Evolutionary conservation across 1,140 invertebrate species (phyloP), one percentile per base, ranked within the genome.

Genomic region (Ceratitis capitata): DNA sequence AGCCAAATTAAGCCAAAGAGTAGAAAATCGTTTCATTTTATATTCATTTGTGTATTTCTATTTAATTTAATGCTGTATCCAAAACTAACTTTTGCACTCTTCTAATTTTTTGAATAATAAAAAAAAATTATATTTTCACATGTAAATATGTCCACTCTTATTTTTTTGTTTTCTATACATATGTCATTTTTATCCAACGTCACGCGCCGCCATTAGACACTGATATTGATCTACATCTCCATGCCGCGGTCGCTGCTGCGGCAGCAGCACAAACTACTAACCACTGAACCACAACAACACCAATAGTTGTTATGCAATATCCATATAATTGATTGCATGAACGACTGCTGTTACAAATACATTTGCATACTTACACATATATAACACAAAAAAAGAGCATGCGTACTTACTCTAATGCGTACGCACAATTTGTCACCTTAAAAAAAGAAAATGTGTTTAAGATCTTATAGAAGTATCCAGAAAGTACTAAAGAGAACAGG

Each of bases 241-340:
- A 16, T 32, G 5, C 58, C 10, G 12, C 26, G 23, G 58, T 26
- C 23, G n/a, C 23, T 26, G 12, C 7, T 19, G 51, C 51, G n/a
- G 51, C 51, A 53, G 51, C 51, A 53, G 51, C n/a, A n/a, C n/a
- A n/a, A 56, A 56, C 61, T n/a, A n/a, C n/a, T 69, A 69, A 69
- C 61, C 32, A n/a, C n/a, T 0, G 14, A 69, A 56, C 5, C 16
- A 51, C 19, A 53, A 23, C 23, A n/a, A 53, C 14, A 61, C 3
- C 3, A 32, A 14, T 61, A 26, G 39, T n/a, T n/a, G n/a, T 69
- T 69, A 69, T 35, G 61, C 61, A 69, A 39, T 35, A 16, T 12
- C 61, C 12, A n/a, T n/a, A n/a, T n/a, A n/a, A 69, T 32, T 69
- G 14, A n/a, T 16, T 69, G 3, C 1, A 1, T 69, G 26, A 1